Conservation (phyloP, 2,888 invertebrate species). For the Cheilosia urbana region DNA sequence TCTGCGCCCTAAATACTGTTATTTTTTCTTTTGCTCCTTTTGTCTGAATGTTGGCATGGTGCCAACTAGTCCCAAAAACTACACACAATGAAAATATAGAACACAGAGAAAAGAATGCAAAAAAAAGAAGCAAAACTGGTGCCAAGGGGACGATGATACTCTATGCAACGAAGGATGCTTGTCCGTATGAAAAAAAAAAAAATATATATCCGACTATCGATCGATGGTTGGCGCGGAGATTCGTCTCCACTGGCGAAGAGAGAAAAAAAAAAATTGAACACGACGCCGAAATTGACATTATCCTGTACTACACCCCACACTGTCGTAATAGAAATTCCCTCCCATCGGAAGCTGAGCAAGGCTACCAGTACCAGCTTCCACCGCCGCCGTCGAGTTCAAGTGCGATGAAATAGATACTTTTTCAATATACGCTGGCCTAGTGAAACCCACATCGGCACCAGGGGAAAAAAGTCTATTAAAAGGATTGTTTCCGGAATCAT, state of each 20-base stretch:
- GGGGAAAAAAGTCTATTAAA: slow-evolving; percentile 31
- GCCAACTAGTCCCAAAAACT: slow-evolving; percentile 70
- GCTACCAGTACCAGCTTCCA: neutral
- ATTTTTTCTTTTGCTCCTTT: slow-evolving; percentile 30
- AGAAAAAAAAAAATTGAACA: slow-evolving; percentile 38
- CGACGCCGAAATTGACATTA: slow-evolving; percentile 70
- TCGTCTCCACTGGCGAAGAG: slow-evolving; percentile 24
- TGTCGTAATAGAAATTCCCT: slow-evolving; percentile 48
- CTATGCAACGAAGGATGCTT: slow-evolving; percentile 66
- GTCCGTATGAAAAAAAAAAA: slow-evolving; percentile 60
- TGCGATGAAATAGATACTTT: slow-evolving; percentile 63
- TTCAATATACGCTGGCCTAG: slow-evolving; percentile 65
- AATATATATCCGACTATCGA: slow-evolving; percentile 69
- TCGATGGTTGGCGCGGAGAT: slow-evolving; percentile 51
- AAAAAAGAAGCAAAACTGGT: slow-evolving; percentile 55
- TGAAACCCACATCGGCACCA: slow-evolving; percentile 36
- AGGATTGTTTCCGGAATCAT: slow-evolving; percentile 61
- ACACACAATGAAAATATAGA: slow-evolving; percentile 41
- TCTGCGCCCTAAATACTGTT: slow-evolving; percentile 34
- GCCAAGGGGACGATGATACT: slow-evolving; percentile 68
- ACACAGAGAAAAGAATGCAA: slow-evolving; percentile 23
- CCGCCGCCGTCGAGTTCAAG: slow-evolving; percentile 54
- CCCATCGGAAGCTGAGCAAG: neutral
- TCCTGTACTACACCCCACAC: slow-evolving; percentile 42
- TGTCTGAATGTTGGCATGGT: slow-evolving; percentile 61